Percentiles rank a stretch among this genome's conserved stretches.
Conservation (phyloP, 2,888 invertebrate genomes). For the Liposcelis brunnea region DNA sequence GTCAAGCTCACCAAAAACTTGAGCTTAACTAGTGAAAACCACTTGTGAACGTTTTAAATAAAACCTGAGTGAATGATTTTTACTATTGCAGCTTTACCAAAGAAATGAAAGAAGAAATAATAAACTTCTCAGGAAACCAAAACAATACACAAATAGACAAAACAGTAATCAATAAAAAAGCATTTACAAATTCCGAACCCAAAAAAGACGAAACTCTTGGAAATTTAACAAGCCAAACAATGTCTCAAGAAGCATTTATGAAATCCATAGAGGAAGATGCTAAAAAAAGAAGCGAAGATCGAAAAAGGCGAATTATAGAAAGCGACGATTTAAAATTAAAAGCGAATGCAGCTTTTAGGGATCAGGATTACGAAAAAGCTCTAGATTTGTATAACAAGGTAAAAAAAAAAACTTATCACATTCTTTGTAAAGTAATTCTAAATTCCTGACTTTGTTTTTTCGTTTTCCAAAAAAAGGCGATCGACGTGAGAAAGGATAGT, state of each 20-base stretch:
- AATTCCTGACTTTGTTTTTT: background rate
- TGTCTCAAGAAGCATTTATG: slow-evolving; percentile 7
- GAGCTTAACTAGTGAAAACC: too few relatives aligned
- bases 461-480: background rate
- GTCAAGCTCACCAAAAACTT: too few relatives aligned
- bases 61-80: too few relatives aligned
- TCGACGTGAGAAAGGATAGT: slow-evolving; percentile 1
- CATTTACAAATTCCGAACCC: too few relatives aligned
- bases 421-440: background rate
- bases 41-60: too few relatives aligned
- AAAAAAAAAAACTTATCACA: background rate
- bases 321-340: background rate
- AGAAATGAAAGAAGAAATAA: too few relatives aligned
- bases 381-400: slow-evolving; percentile 3
- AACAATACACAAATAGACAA: too few relatives aligned
- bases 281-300: background rate
- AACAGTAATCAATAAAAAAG: too few relatives aligned
- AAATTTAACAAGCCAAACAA: background rate
- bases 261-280: background rate
- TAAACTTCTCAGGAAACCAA: too few relatives aligned
- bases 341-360: slow-evolving; percentile 1
- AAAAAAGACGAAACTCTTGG: too few relatives aligned
- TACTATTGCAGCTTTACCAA: too few relatives aligned
- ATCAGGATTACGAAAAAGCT: slow-evolving; percentile 1
- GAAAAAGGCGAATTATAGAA: background rate